These are phyloP conservation scores for Aphidius colemani DNA, from an alignment of 2,888 invertebrate genomes.

Conservation along the genomic window DNA sequence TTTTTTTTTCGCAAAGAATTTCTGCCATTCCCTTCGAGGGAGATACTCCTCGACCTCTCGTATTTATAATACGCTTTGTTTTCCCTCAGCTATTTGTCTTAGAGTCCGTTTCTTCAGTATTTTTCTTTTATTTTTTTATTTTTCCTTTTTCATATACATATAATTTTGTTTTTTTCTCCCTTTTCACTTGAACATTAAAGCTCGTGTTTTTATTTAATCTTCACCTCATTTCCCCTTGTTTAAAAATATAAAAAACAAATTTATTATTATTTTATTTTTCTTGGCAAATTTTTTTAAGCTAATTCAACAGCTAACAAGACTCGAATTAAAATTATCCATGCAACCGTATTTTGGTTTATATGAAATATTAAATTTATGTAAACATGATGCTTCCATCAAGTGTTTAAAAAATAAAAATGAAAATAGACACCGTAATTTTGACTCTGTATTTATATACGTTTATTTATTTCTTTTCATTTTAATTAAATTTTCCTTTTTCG, in stretches of 20 bases:
- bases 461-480: no score
- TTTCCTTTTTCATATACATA: not conserved
- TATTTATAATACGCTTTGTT: slow-evolving; percentile 52
- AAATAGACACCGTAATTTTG: slow-evolving; percentile 21
- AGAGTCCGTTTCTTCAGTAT: slow-evolving; percentile 22
- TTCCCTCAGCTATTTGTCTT: slow-evolving; percentile 50
- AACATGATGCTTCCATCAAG: slow-evolving; percentile 10
- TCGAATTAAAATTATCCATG: not conserved
- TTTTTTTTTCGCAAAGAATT: slow-evolving; percentile 17
- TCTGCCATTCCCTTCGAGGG: slow-evolving; percentile 23
- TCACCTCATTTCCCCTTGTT: slow-evolving; percentile 41
- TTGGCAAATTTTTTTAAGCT: no score
- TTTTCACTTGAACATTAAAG: slow-evolving; percentile 3
- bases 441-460: not conserved
- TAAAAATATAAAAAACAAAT: slow-evolving; percentile 14
- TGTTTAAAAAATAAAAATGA: slow-evolving; percentile 11
- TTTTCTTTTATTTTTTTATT: slow-evolving; percentile 13
- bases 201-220: slow-evolving; percentile 18
- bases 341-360: slow-evolving; percentile 5
- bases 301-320: no score
- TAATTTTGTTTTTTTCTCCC: slow-evolving; percentile 7
- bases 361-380: slow-evolving; percentile 10
- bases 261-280: not conserved
- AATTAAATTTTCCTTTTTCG: no score
- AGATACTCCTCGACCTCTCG: slow-evolving; percentile 27